Evolutionary conservation across 2,888 invertebrate genomes (phyloP).

Genomic region (Craniophora ligustri): DNA sequence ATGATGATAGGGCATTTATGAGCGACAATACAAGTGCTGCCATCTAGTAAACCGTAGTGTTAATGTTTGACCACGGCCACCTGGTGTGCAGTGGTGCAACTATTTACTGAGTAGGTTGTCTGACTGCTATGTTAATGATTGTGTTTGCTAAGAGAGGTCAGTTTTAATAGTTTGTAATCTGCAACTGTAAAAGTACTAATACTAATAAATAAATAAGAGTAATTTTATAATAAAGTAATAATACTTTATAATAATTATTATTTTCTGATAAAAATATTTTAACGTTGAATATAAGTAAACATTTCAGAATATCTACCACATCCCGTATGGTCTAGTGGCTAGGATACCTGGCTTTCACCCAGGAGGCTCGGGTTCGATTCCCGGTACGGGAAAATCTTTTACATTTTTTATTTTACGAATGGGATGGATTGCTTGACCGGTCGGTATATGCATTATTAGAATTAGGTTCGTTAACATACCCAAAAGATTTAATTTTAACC

Average conservation of each 20-base stretch:
- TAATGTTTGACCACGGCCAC: neutral
- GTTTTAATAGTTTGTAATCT: neutral
- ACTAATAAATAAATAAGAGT: no score
- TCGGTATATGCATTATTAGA: no score
- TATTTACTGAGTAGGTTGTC: neutral
- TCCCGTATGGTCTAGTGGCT: conserved; percentile 91
- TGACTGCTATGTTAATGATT: neutral
- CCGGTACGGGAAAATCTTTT: conserved; percentile 90
- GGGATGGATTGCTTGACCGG: no score
- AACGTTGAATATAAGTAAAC: neutral
- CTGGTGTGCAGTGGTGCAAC: conserved; percentile 28
- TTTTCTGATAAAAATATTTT: neutral
- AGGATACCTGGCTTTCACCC: conserved; percentile 92
- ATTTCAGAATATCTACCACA: neutral
- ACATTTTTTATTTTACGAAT: conserved; percentile 57
- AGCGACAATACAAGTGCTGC: conserved; percentile 16
- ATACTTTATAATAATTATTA: neutral
- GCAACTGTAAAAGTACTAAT: no score
- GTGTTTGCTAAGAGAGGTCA: conserved; percentile 10
- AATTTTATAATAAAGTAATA: neutral
- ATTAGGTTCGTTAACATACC: no score
- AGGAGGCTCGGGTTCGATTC: conserved; percentile 92
- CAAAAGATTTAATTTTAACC: no score
- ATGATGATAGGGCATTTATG: no score
- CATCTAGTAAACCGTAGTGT: conserved; percentile 19